These are phyloP conservation scores for Anomalospiza imberbis DNA, from an alignment of 2,797 vertebrate genomes.

Conservation along the genomic window DNA sequence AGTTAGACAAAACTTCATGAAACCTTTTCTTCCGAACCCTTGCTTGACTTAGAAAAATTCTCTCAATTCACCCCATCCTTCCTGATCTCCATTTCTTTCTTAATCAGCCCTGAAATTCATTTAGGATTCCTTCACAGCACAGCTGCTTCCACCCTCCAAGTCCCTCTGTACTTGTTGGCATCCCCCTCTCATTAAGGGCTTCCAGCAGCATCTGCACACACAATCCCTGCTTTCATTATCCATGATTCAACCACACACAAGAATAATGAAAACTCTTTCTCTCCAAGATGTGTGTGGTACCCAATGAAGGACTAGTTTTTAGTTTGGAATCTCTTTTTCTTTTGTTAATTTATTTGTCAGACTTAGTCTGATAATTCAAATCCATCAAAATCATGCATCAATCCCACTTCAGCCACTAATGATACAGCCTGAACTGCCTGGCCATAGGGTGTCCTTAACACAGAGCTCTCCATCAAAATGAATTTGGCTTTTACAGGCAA, in stretches of 20 bases:
- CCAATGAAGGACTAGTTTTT: neutral
- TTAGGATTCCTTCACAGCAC: neutral
- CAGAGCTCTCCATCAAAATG: neutral
- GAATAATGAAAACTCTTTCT: neutral
- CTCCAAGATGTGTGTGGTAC: neutral
- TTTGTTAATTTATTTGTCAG: neutral
- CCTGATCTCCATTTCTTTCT: neutral
- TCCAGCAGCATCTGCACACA: slow-evolving; percentile 30
- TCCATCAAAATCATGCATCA: neutral
- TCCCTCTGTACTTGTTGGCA: neutral
- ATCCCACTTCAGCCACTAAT: neutral
- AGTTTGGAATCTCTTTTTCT: neutral
- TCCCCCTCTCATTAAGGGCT: slow-evolving; percentile 24
- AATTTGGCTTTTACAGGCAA: neutral
- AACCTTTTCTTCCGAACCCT: neutral
- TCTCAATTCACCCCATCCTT: neutral
- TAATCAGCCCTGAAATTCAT: slow-evolving; percentile 35
- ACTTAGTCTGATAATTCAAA: neutral
- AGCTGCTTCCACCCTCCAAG: neutral
- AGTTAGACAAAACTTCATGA: neutral
- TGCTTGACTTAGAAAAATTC: neutral
- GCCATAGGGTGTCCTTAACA: neutral
- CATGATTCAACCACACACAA: neutral
- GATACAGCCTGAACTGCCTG: neutral
- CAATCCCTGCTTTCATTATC: slow-evolving; percentile 26